These are phyloP conservation scores for Electrona antarctica DNA, from an alignment of 2,113 vertebrate genomes.

Conservation along the genomic window DNA sequence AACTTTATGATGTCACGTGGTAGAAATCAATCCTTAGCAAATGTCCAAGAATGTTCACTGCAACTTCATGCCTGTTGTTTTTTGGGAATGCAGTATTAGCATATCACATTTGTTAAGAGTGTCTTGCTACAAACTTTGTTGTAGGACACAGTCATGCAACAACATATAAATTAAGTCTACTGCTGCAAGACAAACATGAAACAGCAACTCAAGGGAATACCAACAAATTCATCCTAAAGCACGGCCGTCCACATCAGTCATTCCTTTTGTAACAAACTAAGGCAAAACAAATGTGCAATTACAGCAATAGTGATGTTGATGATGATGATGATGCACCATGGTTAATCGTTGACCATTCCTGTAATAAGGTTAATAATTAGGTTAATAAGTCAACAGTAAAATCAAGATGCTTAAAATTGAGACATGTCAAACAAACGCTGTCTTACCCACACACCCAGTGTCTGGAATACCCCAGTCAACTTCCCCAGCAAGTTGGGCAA, in stretches of 20 bases:
- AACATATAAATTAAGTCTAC: too few relatives aligned
- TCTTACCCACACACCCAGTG: conserved; percentile 74
- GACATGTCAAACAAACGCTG: neutral
- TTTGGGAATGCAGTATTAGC: neutral
- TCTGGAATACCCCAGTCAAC: conserved; percentile 70
- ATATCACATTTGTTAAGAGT: too few relatives aligned
- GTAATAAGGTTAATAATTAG: neutral
- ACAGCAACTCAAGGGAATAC: neutral
- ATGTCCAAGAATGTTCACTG: neutral
- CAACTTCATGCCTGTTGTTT: neutral
- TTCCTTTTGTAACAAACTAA: too few relatives aligned
- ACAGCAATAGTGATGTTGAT: too few relatives aligned
- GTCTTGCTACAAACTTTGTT: too few relatives aligned
- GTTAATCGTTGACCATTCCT: neutral
- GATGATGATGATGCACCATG: neutral
- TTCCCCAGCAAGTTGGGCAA: conserved; percentile 63
- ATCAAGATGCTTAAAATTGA: conserved; percentile 17
- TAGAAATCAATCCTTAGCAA: neutral
- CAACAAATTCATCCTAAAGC: too few relatives aligned
- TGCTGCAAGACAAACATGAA: too few relatives aligned
- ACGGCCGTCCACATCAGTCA: too few relatives aligned
- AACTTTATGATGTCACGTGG: neutral
- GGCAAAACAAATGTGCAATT: too few relatives aligned
- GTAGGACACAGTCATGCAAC: too few relatives aligned
- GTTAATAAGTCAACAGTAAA: too few relatives aligned